Percentiles rank a stretch among this genome's conserved stretches.
Evolutionary conservation across 2,888 invertebrate genomes (phyloP).

Genomic region (Nebria brevicollis): DNA sequence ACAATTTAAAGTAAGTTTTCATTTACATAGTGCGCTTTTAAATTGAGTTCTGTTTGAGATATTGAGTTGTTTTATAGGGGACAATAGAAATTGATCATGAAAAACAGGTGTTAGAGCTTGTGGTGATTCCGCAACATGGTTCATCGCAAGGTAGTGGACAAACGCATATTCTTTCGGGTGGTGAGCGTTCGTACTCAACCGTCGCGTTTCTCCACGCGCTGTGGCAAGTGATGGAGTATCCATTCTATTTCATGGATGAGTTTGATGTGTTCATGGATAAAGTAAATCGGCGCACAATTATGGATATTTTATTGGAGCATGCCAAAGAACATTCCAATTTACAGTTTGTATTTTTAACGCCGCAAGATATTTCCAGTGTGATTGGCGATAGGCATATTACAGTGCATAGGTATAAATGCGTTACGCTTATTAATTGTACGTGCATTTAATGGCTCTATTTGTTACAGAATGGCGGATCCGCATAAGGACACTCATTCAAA

Average conservation of each 20-base stretch:
- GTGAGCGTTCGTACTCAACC: constrained; percentile 95
- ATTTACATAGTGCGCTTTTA: not conserved
- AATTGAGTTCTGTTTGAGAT: too few species aligned
- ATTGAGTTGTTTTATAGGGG: constrained; percentile 62
- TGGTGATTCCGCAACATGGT: constrained; percentile 68
- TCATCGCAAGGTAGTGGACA: constrained; percentile 63
- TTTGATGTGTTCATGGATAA: constrained; percentile 97
- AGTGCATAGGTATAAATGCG: constrained; percentile 16
- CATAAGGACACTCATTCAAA: not conserved
- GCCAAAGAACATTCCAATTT: constrained; percentile 73
- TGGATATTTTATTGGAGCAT: constrained; percentile 80
- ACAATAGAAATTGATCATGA: constrained; percentile 66
- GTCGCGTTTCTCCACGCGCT: constrained; percentile 92
- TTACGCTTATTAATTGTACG: not conserved
- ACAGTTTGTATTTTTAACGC: constrained; percentile 92
- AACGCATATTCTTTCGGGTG: constrained; percentile 86
- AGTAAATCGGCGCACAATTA: constrained; percentile 81
- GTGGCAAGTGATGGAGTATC: constrained; percentile 92
- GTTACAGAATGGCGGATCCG: constrained; percentile 36
- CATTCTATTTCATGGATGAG: constrained; percentile 95
- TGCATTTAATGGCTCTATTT: not conserved
- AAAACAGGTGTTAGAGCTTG: constrained; percentile 64
- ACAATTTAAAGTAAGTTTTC: constrained; percentile 67
- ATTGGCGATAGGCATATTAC: constrained; percentile 42
- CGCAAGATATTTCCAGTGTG: constrained; percentile 77